These are phyloP conservation scores for Epistrophella euchroma DNA, from an alignment of 2,888 invertebrate species.

Conservation along the genomic window DNA sequence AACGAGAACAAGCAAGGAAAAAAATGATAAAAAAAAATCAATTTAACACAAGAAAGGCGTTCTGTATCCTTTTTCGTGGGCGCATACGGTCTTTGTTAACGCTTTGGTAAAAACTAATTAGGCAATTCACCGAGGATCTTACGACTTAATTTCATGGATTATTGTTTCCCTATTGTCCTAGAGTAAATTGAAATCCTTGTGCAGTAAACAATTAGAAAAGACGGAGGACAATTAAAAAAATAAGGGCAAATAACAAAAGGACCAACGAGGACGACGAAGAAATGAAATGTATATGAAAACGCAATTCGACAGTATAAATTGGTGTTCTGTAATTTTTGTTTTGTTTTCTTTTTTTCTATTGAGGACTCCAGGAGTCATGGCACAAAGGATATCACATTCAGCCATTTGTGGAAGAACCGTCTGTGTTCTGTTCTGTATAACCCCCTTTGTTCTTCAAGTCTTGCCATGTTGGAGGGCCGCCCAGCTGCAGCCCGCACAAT, in stretches of 20 bases:
- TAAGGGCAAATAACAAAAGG: slow-evolving; percentile 56
- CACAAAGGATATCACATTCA: slow-evolving; percentile 54
- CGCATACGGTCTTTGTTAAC: slow-evolving; percentile 58
- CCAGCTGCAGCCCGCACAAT: slow-evolving; percentile 47
- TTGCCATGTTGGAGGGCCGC: slow-evolving; percentile 1
- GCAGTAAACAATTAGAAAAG: slow-evolving; percentile 74
- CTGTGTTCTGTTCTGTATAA: neutral
- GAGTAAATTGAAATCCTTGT: slow-evolving; percentile 74
- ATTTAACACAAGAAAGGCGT: slow-evolving; percentile 55
- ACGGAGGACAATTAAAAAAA: slow-evolving; percentile 44
- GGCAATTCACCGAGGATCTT: slow-evolving; percentile 71
- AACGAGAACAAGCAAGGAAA: neutral
- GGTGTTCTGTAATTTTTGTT: slow-evolving; percentile 36
- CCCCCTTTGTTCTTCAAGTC: slow-evolving; percentile 2
- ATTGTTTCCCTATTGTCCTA: slow-evolving; percentile 72
- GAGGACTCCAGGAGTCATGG: slow-evolving; percentile 15
- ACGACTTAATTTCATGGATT: slow-evolving; percentile 72
- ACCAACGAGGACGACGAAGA: slow-evolving; percentile 29
- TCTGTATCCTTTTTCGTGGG: slow-evolving; percentile 23
- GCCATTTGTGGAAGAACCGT: slow-evolving; percentile 11
- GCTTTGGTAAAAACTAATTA: slow-evolving; percentile 73
- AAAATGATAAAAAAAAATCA: neutral
- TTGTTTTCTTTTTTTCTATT: neutral
- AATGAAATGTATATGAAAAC: slow-evolving; percentile 62
- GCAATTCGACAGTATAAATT: slow-evolving; percentile 70